Base-by-base conservation (phyloP, 2,797 vertebrate genomes). In the Cygnus olor region DNA sequence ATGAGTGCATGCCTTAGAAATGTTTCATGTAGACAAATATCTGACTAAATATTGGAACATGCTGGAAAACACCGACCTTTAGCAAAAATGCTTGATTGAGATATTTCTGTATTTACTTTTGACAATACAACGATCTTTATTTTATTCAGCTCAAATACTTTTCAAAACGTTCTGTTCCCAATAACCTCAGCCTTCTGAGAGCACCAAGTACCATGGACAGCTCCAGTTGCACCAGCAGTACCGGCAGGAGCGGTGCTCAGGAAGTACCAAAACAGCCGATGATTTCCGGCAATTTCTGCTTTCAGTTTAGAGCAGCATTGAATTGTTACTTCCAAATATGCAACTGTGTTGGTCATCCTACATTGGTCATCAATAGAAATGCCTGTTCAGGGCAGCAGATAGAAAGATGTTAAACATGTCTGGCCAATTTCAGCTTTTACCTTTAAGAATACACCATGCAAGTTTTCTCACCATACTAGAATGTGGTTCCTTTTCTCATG, bases 121-220 rank as follows among this genome's bases (percentile, higher is more conserved):
- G 51, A 63, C 7, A 68, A n/a, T 36, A 36, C 13, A 45, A 27
- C 45, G 22, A 32, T 68, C 76, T 6, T 79, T 66, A 14, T 66
- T 65, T 45, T 86, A 88, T 57, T 44, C 0, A 30, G 16, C 28
- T 32, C 10, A 28, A 90, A 27, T 56, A 44, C 61, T 83, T 93
- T 57, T 63, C 56, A 69, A 82, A 83, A 68, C 32, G n/a, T 68
- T 68, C 11, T 28, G 2, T 66, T 1, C 51, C 4, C 18, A 25
- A 44, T 34, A 65, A 66, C 7, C 3, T 24, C 14, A 7, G 58
- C 3, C 38, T 65, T 34, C 25, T 14, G 1, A 25, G 24, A 19
- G 34, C 9, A 1, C 2, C 0, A 0, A 18, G 84, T 74, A 96
- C 97, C 95, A 78, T 12, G 96, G 97, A 97, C 90, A 97, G 96